Conservation (phyloP, 2,113 vertebrate species). For the Leucopsar rothschildi region DNA sequence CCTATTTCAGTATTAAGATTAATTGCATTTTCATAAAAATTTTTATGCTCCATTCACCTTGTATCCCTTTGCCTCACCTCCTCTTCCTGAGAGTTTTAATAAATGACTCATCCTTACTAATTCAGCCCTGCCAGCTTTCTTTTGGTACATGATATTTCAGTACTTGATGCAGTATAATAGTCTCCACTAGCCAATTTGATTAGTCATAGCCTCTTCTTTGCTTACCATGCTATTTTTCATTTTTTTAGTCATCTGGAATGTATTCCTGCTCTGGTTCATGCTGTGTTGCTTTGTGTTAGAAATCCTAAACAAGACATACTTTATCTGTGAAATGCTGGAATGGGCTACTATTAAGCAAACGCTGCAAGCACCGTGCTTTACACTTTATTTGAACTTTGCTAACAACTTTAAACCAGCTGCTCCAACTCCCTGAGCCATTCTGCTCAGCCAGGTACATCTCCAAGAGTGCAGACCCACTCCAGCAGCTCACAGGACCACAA, state of each 20-base stretch:
- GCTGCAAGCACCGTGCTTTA: background rate
- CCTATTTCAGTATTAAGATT: slow-evolving; percentile 29
- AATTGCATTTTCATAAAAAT: slow-evolving; percentile 42
- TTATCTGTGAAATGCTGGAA: slow-evolving; percentile 16
- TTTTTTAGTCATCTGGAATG: slow-evolving; percentile 30
- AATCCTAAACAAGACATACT: slow-evolving; percentile 18
- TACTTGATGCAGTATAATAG: background rate
- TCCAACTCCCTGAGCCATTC: background rate
- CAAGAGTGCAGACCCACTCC: background rate
- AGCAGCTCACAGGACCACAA: background rate
- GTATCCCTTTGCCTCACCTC: background rate
- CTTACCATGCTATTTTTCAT: slow-evolving; percentile 8
- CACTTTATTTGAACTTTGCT: slow-evolving; percentile 2
- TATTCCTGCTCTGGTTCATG: slow-evolving; percentile 6
- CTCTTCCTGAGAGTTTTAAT: slow-evolving; percentile 21
- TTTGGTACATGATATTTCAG: slow-evolving; percentile 29
- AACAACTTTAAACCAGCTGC: background rate
- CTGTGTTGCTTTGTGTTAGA: slow-evolving; percentile 26
- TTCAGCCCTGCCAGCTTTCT: slow-evolving; percentile 14
- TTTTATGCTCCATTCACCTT: slow-evolving; percentile 49
- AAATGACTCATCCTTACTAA: slow-evolving; percentile 26
- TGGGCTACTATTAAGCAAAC: background rate
- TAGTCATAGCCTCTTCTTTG: slow-evolving; percentile 44
- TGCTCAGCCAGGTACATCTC: background rate
- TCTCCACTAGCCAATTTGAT: slow-evolving; percentile 38